Percentiles rank a stretch among this genome's conserved stretches.
Conservation (phyloP, 1,140 invertebrate species). For the Notospermus geniculatus region DNA sequence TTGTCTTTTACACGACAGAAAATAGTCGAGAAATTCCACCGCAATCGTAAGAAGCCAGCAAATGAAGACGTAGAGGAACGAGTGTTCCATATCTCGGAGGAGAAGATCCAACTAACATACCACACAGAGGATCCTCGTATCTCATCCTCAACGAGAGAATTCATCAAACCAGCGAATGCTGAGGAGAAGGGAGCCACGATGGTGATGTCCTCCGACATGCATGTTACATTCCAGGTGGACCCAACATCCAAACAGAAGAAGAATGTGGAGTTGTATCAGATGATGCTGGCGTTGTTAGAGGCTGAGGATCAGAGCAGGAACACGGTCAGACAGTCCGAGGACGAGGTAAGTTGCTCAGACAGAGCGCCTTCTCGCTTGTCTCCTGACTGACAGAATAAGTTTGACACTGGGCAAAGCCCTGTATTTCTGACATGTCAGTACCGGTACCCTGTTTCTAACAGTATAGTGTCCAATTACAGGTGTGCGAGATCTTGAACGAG, state of each 20-base stretch:
- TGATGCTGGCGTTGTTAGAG: conserved; percentile 43
- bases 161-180: conserved; percentile 52
- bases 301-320: conserved; percentile 45
- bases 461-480: conserved; percentile 28
- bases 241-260: conserved; percentile 37
- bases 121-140: conserved; percentile 53
- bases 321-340: conserved; percentile 48
- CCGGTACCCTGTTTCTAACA: too few species aligned
- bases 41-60: conserved; percentile 43
- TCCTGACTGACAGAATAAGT: too few species aligned
- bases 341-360: conserved; percentile 37
- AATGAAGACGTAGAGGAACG: conserved; percentile 52
- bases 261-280: conserved; percentile 53
- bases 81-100: conserved; percentile 49
- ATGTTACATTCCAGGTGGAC: conserved; percentile 54
- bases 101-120: conserved; percentile 53
- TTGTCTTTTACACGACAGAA: too few species aligned
- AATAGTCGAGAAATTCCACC: conserved; percentile 52
- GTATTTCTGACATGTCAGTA: too few species aligned
- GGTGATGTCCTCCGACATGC: conserved; percentile 49
- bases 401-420: too few species aligned
- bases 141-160: conserved; percentile 52
- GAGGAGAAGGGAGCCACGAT: conserved; percentile 53
- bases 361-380: background rate
- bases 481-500: conserved; percentile 44